These are phyloP conservation scores for Megatriorchis doriae DNA, from an alignment of 2,113 vertebrate species.

Conservation along the genomic window DNA sequence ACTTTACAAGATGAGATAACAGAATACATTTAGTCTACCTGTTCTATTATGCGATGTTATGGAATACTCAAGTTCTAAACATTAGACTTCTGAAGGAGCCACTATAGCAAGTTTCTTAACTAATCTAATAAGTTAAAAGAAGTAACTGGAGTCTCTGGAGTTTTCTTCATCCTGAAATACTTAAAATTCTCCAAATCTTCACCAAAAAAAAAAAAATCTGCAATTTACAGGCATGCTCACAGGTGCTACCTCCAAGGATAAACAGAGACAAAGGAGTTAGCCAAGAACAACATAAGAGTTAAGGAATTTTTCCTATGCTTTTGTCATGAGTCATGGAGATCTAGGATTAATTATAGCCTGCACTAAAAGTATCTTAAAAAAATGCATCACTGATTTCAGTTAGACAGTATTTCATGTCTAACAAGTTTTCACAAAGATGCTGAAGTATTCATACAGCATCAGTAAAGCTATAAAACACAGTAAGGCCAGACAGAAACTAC, in stretches of 20 bases:
- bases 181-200: neutral
- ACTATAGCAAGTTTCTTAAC: neutral
- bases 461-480: neutral
- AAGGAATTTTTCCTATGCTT: conserved; percentile 34
- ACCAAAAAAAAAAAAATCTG: neutral
- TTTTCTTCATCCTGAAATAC: neutral
- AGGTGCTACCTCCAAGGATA: neutral
- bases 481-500: neutral
- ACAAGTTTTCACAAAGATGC: neutral
- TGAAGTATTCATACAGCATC: neutral
- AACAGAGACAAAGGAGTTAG: neutral
- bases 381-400: neutral
- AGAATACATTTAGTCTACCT: neutral
- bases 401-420: neutral
- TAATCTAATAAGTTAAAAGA: neutral
- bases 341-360: conserved; percentile 41
- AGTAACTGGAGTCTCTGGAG: neutral
- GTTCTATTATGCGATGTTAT: neutral
- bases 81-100: neutral
- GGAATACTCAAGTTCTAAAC: neutral
- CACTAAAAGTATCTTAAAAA: neutral
- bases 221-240: neutral
- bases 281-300: conserved; percentile 13
- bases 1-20: neutral
- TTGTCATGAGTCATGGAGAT: conserved; percentile 41